Conservation (phyloP, 2,797 vertebrate genomes). For the Gymnoscopelus braueri region DNA sequence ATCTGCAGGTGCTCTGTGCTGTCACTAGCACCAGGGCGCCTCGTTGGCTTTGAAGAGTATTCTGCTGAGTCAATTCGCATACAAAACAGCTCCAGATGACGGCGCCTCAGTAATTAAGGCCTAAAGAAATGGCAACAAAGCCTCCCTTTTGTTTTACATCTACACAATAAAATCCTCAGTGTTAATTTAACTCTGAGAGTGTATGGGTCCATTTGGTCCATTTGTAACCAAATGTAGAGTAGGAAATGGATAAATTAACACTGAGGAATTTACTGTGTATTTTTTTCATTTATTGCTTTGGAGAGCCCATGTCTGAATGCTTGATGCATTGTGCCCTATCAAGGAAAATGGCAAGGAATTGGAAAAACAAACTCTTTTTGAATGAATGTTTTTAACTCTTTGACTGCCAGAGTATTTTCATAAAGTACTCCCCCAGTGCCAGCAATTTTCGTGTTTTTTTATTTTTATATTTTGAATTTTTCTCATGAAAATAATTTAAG, state of each 20-base stretch:
- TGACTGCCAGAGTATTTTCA: too few species aligned
- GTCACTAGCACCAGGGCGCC: constrained; percentile 58
- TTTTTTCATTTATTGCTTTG: constrained; percentile 47
- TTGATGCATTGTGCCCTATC: constrained; percentile 60
- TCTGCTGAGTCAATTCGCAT: constrained; percentile 69
- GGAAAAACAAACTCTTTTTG: constrained; percentile 41
- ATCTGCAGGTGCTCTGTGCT: constrained; percentile 55
- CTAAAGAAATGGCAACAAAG: constrained; percentile 67
- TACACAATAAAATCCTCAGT: too few species aligned
- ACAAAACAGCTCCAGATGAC: constrained; percentile 67
- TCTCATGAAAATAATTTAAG: too few species aligned
- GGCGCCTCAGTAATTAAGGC: constrained; percentile 74
- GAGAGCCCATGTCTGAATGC: constrained; percentile 46
- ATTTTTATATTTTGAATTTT: too few species aligned
- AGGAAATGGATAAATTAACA: background rate
- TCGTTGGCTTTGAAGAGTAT: constrained; percentile 71
- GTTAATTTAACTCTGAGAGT: too few species aligned
- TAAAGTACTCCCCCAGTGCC: too few species aligned
- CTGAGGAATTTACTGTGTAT: too few species aligned
- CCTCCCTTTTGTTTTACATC: constrained; percentile 65
- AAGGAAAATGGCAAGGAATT: constrained; percentile 50
- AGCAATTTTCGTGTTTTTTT: too few species aligned
- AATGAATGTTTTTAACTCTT: constrained; percentile 50
- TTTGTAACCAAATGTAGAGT: background rate
- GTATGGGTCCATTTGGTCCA: too few species aligned